Percentiles rank a stretch among this genome's conserved stretches.
Conservation (phyloP, 2,113 vertebrate genomes). For the Oenanthe oenanthe region DNA sequence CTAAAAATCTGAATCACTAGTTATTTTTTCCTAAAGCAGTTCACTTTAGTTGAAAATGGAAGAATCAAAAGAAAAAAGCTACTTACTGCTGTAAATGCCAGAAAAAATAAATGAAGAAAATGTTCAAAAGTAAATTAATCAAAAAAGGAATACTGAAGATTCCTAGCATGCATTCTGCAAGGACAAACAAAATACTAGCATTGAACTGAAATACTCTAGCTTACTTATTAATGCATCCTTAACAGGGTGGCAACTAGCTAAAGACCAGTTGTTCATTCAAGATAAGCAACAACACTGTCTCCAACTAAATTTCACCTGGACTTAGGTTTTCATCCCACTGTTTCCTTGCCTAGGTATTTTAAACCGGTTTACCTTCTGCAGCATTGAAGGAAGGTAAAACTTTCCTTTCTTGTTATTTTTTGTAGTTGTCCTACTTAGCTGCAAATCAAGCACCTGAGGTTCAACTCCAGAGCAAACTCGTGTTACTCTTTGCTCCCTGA, state of each 20-base stretch:
- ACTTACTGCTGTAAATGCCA: background rate
- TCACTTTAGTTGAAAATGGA: background rate
- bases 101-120: background rate
- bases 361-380: background rate
- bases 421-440: background rate
- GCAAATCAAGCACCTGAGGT: background rate
- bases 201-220: background rate
- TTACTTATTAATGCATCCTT: background rate
- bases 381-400: background rate
- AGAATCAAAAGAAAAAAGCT: background rate
- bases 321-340: background rate
- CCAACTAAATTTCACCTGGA: background rate
- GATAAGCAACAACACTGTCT: background rate
- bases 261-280: background rate
- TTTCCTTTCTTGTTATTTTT: background rate
- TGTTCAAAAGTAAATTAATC: background rate
- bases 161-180: background rate
- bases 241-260: background rate
- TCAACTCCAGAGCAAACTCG: background rate
- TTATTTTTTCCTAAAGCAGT: background rate
- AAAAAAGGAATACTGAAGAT: background rate
- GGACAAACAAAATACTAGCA: background rate
- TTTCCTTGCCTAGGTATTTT: background rate
- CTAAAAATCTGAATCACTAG: background rate
- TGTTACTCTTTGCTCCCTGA: background rate